Base-by-base conservation (phyloP, 2,888 invertebrate genomes). In the Lapara coniferarum region DNA sequence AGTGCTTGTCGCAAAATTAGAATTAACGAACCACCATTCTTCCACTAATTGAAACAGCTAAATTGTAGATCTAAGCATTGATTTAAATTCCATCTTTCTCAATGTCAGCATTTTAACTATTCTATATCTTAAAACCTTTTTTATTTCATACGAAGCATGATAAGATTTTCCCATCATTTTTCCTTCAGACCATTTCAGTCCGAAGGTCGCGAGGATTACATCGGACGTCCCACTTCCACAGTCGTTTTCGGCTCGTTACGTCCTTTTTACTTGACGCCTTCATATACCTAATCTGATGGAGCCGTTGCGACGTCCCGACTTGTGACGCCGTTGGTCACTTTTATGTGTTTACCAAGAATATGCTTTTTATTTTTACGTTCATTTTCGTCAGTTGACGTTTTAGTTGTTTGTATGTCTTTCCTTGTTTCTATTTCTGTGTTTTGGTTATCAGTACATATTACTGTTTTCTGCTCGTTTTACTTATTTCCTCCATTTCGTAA, bases 161-260 rank as follows among this genome's bases (percentile, higher is more conserved):
- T 16, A 53, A 16, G 3, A 46, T 19, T 12, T 49, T 46, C 19
- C 49, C 49, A 63, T 63, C 19, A 49, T 59, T 63, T 63, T 63
- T 19, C 59, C 10, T 19, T 16, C 13, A 46, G 19, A 63, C 63
- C 63, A 63, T 63, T 49, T 63, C 63, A 13, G 46, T 63, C 59
- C 63, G 63, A 63, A 63, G 63, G 63, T 46, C 63, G 46, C 49
- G 1, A 12, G 63, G 63, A 46, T 63, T 63, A 63, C 19, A 46
- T 46, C 63, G 46, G 63, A 12, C 57, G 63, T 46, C 63, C 10
- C 49, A 63, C 63, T 49, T 63, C 49, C 63, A 49, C 16, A 19
- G 49, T 19, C 63, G 44, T 69, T 63, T 63, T 63, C 68, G 53
- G 59, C 44, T 69, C 68, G 68, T 69, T 63, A 68, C 68, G 19